Percentiles rank a stretch among this genome's conserved stretches.
These are phyloP conservation scores for Drosophila ogumai DNA, from an alignment of 1,140 invertebrate species.

Conservation along the genomic window DNA sequence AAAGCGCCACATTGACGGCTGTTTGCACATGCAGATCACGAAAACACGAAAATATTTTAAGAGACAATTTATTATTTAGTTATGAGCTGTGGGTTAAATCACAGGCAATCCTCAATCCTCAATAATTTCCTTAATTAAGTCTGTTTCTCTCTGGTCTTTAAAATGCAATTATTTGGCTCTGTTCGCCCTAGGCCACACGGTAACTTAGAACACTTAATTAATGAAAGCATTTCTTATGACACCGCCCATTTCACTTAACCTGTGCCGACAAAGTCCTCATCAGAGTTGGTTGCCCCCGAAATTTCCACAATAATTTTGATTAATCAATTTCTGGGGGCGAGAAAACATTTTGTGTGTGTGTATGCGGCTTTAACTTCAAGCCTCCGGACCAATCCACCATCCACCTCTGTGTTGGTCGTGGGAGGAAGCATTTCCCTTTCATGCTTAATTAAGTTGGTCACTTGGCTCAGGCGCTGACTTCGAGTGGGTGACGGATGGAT, in stretches of 20 bases:
- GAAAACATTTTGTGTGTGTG: slow-evolving; percentile 52
- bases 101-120: too few species aligned
- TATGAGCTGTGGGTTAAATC: too few species aligned
- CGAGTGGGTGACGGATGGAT: slow-evolving; percentile 69
- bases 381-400: background rate
- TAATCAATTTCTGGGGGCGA: slow-evolving; percentile 68
- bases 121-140: slow-evolving; percentile 33
- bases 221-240: slow-evolving; percentile 25
- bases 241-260: slow-evolving; percentile 25
- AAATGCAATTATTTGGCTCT: slow-evolving; percentile 22
- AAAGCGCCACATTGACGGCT: background rate
- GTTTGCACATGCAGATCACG: slow-evolving; percentile 21
- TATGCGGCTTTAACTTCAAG: slow-evolving; percentile 36
- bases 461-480: slow-evolving; percentile 72
- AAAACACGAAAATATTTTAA: slow-evolving; percentile 22
- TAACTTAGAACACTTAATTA: slow-evolving; percentile 9
- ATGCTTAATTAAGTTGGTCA: slow-evolving; percentile 80
- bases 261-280: slow-evolving; percentile 3
- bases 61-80: slow-evolving; percentile 12
- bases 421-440: slow-evolving; percentile 78
- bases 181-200: slow-evolving; percentile 1
- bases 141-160: slow-evolving; percentile 7
- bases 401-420: slow-evolving; percentile 48
- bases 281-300: background rate
- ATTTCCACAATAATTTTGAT: slow-evolving; percentile 65